Evolutionary conservation across 2,113 vertebrate species (phyloP).

Genomic region (Ovibos moschatus): DNA sequence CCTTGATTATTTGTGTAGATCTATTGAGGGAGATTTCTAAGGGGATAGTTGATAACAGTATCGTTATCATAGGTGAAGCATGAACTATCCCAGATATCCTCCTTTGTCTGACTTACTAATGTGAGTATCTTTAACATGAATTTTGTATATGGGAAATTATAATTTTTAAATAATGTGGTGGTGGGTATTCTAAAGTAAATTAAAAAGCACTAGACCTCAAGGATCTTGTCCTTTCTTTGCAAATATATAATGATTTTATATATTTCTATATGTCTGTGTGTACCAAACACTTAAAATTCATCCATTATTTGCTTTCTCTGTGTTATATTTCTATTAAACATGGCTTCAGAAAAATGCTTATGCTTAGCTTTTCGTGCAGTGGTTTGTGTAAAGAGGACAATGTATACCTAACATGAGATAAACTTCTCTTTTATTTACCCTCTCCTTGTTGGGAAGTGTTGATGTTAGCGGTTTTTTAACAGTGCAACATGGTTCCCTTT

Average conservation of each 20-base stretch:
- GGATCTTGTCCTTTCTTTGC: background rate
- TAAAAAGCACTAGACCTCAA: background rate
- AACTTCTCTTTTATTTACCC: background rate
- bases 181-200: background rate
- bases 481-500: background rate
- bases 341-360: background rate
- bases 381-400: background rate
- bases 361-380: background rate
- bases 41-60: background rate
- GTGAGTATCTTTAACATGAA: background rate
- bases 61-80: background rate
- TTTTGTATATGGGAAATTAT: background rate
- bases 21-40: background rate
- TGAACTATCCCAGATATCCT: background rate
- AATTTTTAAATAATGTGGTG: background rate
- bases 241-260: background rate
- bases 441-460: background rate
- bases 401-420: background rate
- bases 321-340: background rate
- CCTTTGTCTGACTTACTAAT: background rate
- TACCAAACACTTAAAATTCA: background rate
- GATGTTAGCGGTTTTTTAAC: constrained; percentile 24
- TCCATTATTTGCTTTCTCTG: background rate
- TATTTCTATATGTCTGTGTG: background rate
- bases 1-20: background rate